phyloP scores from a whole-genome alignment of 1,140 invertebrate genomes.

The Drosophila kepulauana region DNA sequence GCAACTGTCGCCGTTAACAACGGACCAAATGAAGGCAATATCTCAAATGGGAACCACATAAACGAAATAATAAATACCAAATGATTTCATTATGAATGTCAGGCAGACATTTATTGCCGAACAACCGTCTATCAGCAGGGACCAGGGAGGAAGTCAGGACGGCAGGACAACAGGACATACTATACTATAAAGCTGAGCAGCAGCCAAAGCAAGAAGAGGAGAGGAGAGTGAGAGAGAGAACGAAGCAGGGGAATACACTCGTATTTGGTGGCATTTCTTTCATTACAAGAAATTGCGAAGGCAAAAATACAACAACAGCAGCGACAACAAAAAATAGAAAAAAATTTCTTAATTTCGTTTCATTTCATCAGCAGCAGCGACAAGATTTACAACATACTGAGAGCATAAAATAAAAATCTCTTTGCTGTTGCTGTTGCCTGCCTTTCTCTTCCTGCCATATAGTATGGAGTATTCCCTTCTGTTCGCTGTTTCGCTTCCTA shows the following conservation, averaged over 20 bases:
- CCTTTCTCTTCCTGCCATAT: slow-evolving; percentile 9
- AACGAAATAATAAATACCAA: slow-evolving; percentile 82
- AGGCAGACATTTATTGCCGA: slow-evolving; percentile 55
- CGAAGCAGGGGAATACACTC: background rate
- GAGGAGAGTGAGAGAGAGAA: no score
- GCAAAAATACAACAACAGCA: slow-evolving; percentile 68
- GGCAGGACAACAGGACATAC: background rate
- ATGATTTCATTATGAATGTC: slow-evolving; percentile 81
- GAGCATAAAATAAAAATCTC: slow-evolving; percentile 82
- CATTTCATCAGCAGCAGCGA: slow-evolving; percentile 77
- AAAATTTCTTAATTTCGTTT: slow-evolving; percentile 83
- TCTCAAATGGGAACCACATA: slow-evolving; percentile 79
- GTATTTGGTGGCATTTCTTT: slow-evolving; percentile 70
- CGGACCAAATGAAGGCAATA: slow-evolving; percentile 74
- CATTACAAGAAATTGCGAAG: slow-evolving; percentile 76
- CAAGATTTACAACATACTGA: slow-evolving; percentile 81
- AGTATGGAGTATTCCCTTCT: no score
- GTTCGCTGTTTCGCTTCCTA: background rate
- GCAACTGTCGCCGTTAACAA: slow-evolving; percentile 61
- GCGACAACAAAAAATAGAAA: slow-evolving; percentile 54
- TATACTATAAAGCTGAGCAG: no score
- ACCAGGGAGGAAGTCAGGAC: background rate
- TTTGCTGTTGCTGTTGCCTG: slow-evolving; percentile 48
- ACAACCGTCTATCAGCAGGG: slow-evolving; percentile 20
- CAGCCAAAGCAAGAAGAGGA: no score